These are phyloP conservation scores for Paradisaea rubra DNA, from an alignment of 2,113 vertebrate species.

Conservation along the genomic window DNA sequence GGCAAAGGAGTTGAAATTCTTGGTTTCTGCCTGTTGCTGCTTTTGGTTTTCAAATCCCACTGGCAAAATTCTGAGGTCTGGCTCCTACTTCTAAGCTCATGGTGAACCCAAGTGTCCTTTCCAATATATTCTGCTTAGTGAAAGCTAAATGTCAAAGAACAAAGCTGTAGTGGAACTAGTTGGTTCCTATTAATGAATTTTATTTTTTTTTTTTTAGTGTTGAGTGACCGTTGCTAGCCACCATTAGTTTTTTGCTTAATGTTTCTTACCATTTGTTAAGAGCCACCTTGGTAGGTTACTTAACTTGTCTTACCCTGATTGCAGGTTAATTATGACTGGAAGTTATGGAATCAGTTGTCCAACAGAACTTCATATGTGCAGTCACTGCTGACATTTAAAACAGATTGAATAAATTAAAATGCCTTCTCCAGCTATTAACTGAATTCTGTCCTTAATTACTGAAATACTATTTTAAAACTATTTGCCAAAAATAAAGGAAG, in stretches of 20 bases:
- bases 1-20: not conserved
- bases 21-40: not conserved
- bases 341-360: not conserved
- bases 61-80: not conserved
- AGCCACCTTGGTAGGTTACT: not conserved
- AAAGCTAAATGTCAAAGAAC: not conserved
- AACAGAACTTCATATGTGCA: not conserved
- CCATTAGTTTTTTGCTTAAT: not conserved
- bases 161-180: not conserved
- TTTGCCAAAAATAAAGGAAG: not conserved
- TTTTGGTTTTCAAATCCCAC: not conserved
- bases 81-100: not conserved
- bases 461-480: not conserved
- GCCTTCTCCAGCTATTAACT: not conserved
- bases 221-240: not conserved
- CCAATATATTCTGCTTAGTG: not conserved
- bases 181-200: not conserved
- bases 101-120: not conserved
- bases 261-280: not conserved
- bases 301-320: not conserved
- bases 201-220: not conserved
- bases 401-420: conserved; percentile 14
- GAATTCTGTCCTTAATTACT: not conserved
- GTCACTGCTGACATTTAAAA: not conserved
- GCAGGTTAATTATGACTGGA: not conserved